Base-by-base conservation (phyloP, 2,797 vertebrate genomes). In the Diplodus sargus region DNA sequence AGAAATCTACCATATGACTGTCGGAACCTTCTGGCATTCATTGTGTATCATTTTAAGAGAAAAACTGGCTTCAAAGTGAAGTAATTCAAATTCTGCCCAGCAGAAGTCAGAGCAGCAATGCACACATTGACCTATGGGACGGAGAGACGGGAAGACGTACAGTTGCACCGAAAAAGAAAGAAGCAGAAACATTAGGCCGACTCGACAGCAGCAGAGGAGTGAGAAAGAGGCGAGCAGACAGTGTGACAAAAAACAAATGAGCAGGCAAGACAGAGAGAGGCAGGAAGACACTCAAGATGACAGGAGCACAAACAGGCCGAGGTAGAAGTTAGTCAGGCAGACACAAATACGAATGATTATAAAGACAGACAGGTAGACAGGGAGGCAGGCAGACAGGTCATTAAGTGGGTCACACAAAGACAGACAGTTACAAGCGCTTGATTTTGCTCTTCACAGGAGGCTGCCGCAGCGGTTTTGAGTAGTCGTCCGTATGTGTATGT, bases 401-500 rank as follows among this genome's bases (percentile, higher is more conserved):
- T 70, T 70, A 81, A 78, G 81, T 68, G 81, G 68, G 89, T 79
- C 83, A 75, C 54, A 68, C 70, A 53, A 45, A 82, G 64, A 70
- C 70, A 85, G 70, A 73, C 85, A 87, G 76, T 89, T 91, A 88
- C 75, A 69, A 81, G 72, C 16, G 72, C 89, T 91, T 92, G 92
- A 89, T 94, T 92, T 85, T 84, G 49, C 84, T 91, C 81, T 81
- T 84, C 49, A 79, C 74, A 81, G 87, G 79, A 89, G 74, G 84
- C 84, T 73, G 85, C 70, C 23, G 58, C 52, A 61, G 73, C 78
- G 64, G 52, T 61, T 67, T 71, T 52, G 70, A 34, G 39, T n/a
- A 45, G 14, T 56, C 16, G 14, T 20, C 9, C 1, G 5, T 20
- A n/a, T 57, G 45, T 63, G 39, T 60, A 23, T 30, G n/a, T 49